Percentiles rank a stretch among this genome's conserved stretches.
Conservation (phyloP, 1,140 invertebrate species). For the Batillaria attramentaria region DNA sequence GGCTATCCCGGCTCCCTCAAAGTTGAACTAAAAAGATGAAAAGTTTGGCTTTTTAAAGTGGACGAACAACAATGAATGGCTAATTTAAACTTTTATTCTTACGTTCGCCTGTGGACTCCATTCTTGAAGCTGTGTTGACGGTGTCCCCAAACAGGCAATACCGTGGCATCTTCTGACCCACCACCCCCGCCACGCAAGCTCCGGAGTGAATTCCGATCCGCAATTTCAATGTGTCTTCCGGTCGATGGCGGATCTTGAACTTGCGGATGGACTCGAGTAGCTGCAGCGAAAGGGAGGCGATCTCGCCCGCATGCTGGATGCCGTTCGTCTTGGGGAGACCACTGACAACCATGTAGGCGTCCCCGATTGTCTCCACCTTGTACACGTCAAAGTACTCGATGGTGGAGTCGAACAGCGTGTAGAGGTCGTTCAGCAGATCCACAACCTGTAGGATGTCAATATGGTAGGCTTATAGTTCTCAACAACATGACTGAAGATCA, state of each 20-base stretch:
- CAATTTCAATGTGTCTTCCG: constrained; percentile 86
- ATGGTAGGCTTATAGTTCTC: no score
- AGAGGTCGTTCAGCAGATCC: constrained; percentile 66
- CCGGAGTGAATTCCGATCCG: constrained; percentile 93
- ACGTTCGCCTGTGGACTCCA: constrained; percentile 68
- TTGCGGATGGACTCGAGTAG: constrained; percentile 86
- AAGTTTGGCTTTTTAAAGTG: no score
- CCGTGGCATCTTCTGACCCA: constrained; percentile 73
- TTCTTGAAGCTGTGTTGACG: constrained; percentile 69
- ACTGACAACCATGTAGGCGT: constrained; percentile 69
- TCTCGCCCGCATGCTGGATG: constrained; percentile 85
- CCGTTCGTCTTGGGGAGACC: constrained; percentile 74
- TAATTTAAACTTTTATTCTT: constrained; percentile 41
- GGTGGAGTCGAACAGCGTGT: constrained; percentile 68
- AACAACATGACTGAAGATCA: no score
- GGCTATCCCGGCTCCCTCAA: no score
- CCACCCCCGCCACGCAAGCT: constrained; percentile 75
- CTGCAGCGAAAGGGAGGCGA: constrained; percentile 89
- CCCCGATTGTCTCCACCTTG: constrained; percentile 68
- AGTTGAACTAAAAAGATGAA: no score
- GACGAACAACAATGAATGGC: constrained; percentile 10
- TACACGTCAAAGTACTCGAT: constrained; percentile 70
- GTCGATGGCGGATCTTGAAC: constrained; percentile 90
- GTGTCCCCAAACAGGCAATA: constrained; percentile 71
- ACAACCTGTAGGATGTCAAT: constrained; percentile 75